A percentile compares a stretch with the other conserved stretches of the same genome.
phyloP scores from a whole-genome alignment of 2,888 invertebrate genomes.

The Leucophenga montana region DNA sequence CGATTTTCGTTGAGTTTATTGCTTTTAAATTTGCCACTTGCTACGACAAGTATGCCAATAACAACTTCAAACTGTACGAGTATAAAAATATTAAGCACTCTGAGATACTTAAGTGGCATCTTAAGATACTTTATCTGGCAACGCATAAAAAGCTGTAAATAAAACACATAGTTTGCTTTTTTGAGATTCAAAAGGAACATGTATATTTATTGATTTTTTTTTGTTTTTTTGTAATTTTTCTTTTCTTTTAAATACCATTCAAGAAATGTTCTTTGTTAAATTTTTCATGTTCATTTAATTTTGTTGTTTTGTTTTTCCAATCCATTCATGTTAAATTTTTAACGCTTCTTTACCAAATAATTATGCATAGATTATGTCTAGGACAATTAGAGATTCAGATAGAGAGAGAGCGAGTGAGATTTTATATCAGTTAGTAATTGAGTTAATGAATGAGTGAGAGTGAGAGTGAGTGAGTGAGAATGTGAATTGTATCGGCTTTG shows the following conservation, averaged over 20 bases:
- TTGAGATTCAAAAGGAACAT: constrained; percentile 65
- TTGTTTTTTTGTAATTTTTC: constrained; percentile 41
- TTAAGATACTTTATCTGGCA: too few relatives aligned
- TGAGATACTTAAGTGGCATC: too few relatives aligned
- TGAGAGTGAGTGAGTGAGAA: too few relatives aligned
- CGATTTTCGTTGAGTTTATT: not conserved
- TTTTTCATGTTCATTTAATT: constrained; percentile 30
- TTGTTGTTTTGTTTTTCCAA: constrained; percentile 35
- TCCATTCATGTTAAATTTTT: constrained; percentile 63
- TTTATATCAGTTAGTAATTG: too few relatives aligned
- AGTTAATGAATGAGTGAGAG: too few relatives aligned
- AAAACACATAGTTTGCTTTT: constrained; percentile 32
- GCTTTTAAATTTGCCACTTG: not conserved
- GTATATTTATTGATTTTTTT: constrained; percentile 66
- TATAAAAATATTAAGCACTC: too few relatives aligned
- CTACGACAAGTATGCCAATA: too few relatives aligned
- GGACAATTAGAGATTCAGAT: constrained; percentile 12
- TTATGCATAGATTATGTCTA: constrained; percentile 22
- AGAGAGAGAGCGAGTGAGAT: not conserved
- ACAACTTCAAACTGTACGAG: too few relatives aligned
- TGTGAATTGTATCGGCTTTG: too few relatives aligned
- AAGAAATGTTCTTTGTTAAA: constrained; percentile 58
- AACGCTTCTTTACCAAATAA: constrained; percentile 32
- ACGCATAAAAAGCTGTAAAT: too few relatives aligned
- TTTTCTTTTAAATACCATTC: constrained; percentile 41